Conservation (phyloP, 2,113 vertebrate species). For the Etheostoma spectabile region DNA sequence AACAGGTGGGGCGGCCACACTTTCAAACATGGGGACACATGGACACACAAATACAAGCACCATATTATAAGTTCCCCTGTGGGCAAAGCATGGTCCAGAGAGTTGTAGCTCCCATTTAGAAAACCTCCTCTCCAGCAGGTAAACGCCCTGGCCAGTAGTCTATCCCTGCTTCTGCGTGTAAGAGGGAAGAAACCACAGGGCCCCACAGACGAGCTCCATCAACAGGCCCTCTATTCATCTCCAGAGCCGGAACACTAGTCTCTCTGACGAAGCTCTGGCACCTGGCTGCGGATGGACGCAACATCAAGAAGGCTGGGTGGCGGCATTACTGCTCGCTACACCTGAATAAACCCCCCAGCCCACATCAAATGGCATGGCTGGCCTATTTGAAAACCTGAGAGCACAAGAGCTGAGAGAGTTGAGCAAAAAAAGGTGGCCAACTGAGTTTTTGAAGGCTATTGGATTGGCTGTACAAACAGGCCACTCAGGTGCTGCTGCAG, state of each 20-base stretch:
- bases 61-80: slow-evolving; percentile 25
- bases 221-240: slow-evolving; percentile 76
- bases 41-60: slow-evolving; percentile 23
- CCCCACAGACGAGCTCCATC: slow-evolving; percentile 69
- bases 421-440: slow-evolving; percentile 9
- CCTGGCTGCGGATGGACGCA: slow-evolving; percentile 70
- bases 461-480: slow-evolving; percentile 70
- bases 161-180: slow-evolving; percentile 42
- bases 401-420: slow-evolving; percentile 24
- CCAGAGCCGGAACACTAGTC: slow-evolving; percentile 61
- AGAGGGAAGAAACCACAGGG: slow-evolving; percentile 70
- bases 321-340: slow-evolving; percentile 65
- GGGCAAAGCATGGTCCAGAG: slow-evolving; percentile 26
- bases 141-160: slow-evolving; percentile 51
- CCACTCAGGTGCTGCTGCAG: slow-evolving; percentile 74
- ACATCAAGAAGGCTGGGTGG: slow-evolving; percentile 75
- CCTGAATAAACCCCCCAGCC: slow-evolving; percentile 75
- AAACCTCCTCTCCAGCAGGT: slow-evolving; percentile 51
- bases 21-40: slow-evolving; percentile 21
- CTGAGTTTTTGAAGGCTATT: slow-evolving; percentile 53
- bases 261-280: slow-evolving; percentile 73
- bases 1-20: slow-evolving; percentile 50
- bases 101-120: slow-evolving; percentile 25
- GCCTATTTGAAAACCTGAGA: slow-evolving; percentile 62
- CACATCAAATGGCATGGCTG: slow-evolving; percentile 70